A percentile compares a stretch with the other conserved stretches of the same genome.
Conservation (phyloP, 2,888 invertebrate genomes). For the Melinaea marsaeus region DNA sequence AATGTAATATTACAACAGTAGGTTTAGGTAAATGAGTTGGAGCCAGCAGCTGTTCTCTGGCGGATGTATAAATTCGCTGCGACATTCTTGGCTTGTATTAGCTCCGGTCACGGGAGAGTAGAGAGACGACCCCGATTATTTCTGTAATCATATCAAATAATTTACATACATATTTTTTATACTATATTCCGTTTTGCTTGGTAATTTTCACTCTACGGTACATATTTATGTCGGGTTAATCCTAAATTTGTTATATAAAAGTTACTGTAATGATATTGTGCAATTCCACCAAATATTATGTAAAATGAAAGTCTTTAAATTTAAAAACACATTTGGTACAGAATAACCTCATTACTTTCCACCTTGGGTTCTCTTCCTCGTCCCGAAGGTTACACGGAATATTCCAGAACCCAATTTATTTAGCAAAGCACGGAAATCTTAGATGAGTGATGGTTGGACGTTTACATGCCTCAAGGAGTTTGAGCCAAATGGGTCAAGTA, state of each 20-base stretch:
- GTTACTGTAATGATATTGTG: no score
- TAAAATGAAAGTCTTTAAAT: no score
- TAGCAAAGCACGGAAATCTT: constrained; percentile 18
- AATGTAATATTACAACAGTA: constrained; percentile 1
- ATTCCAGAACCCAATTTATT: constrained; percentile 16
- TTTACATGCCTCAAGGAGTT: constrained; percentile 19
- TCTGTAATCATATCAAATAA: constrained; percentile 34
- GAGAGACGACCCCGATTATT: constrained; percentile 51
- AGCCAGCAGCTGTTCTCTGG: constrained; percentile 30
- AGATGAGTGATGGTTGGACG: constrained; percentile 18
- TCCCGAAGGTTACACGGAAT: constrained; percentile 8
- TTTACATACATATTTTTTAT: constrained; percentile 15
- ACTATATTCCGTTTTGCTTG: background rate
- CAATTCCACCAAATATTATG: no score
- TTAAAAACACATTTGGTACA: no score
- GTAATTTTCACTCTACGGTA: background rate
- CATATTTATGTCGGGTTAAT: no score
- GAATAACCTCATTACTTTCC: background rate
- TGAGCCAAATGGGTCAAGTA: constrained; percentile 23
- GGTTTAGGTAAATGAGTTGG: background rate
- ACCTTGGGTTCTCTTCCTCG: background rate
- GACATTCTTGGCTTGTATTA: constrained; percentile 58
- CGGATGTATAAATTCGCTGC: constrained; percentile 57
- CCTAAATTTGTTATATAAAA: no score
- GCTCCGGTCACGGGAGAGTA: constrained; percentile 43